A percentile compares a stretch with the other conserved stretches of the same genome.
Evolutionary conservation across 2,888 invertebrate genomes (phyloP).

Genomic region (Tetropium fuscum): DNA sequence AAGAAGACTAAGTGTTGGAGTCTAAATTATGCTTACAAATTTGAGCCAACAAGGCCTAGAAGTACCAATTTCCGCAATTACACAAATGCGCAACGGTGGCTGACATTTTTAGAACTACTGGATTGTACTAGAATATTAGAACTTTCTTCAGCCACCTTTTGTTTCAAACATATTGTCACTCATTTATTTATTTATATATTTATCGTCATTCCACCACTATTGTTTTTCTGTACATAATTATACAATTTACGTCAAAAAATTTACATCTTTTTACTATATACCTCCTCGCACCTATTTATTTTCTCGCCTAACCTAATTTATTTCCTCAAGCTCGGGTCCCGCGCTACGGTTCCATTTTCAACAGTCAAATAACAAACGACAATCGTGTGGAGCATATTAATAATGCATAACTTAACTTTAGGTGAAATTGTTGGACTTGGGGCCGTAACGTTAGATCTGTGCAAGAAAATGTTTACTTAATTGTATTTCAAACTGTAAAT

Average conservation of each 20-base stretch:
- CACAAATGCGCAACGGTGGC: too few species aligned
- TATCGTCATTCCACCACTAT: constrained; percentile 17
- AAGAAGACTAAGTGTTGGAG: too few species aligned
- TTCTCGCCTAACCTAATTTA: constrained; percentile 41
- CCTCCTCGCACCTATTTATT: constrained; percentile 48
- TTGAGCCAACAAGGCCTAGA: too few species aligned
- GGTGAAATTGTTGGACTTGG: neutral
- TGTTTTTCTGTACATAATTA: constrained; percentile 20
- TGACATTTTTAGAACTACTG: too few species aligned
- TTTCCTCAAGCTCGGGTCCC: constrained; percentile 26
- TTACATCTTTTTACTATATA: constrained; percentile 29
- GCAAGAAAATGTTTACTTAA: constrained; percentile 18
- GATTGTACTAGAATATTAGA: too few species aligned
- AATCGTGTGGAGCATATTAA: constrained; percentile 20
- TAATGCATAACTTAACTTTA: constrained; percentile 7
- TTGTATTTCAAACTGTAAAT: constrained; percentile 34
- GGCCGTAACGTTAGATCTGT: neutral
- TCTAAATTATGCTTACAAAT: too few species aligned
- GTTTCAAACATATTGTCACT: neutral
- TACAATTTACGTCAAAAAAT: constrained; percentile 27
- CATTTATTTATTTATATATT: neutral
- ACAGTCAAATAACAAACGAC: constrained; percentile 4
- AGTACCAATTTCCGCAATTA: constrained; percentile 7
- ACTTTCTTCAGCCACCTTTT: too few species aligned
- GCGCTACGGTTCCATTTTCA: constrained; percentile 8